Base-by-base conservation (phyloP, 1,140 invertebrate species). In the Drosophila simulans region DNA sequence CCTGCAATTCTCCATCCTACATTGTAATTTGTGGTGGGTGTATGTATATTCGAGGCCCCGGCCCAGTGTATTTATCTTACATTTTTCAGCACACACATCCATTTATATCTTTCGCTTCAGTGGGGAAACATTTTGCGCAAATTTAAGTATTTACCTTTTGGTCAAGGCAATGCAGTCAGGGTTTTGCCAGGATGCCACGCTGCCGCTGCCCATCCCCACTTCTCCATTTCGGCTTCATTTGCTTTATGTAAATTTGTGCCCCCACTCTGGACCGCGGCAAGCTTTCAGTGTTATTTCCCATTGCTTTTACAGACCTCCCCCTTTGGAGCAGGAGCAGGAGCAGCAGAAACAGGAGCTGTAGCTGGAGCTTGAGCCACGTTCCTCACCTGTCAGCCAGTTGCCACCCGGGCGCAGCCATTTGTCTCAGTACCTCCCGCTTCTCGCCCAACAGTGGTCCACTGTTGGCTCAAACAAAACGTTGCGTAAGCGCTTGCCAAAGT, bases 71-170 rank as follows among this genome's bases (percentile, higher is more conserved):
- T 85, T 82, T 85, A 86, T 88, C 69, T 65, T 56, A 53, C 74
- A 86, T 85, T 86, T 78, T 74, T 81, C 82, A 85, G 56, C 73
- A 73, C 51, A 62, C 66, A 72, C 31, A 59, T 31, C 25, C 42
- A 68, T 39, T 54, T 39, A 56, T 15, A 43, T 27, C 17, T 31
- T 22, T 63, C 34, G 42, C 17, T 52, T 37, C n/a, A 51, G 45
- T 74, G 42, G 62, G 52, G 42, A 51, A 85, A 78, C 78, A 85
- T 85, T 85, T 85, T 88, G 82, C 60, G 69, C 74, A 88, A 85
- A 85, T 88, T 85, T 74, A 85, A 85, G 83, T 88, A 85, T 85
- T 85, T 88, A 85, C 83, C 64, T 75, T 72, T 78, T 82, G 80
- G 74, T 81, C 52, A 63, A 77, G 79, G 59, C 55, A 81, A 70